Evolutionary conservation across 2,797 vertebrate species (phyloP).

Genomic region (Danio kyathit): DNA sequence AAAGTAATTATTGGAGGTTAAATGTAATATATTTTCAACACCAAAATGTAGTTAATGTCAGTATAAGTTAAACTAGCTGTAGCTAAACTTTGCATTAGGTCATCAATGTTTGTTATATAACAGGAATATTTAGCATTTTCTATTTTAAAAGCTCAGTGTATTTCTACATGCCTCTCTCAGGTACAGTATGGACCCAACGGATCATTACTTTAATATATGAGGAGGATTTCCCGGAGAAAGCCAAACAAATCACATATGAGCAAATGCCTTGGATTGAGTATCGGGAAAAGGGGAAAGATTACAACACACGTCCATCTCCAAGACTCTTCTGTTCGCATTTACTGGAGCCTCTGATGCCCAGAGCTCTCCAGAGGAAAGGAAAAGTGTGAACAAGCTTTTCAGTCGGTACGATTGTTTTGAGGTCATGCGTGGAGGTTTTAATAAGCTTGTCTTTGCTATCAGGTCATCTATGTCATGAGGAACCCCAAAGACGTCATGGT

Average conservation of each 20-base stretch:
- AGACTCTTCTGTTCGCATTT: constrained; percentile 67
- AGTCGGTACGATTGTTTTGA: background rate
- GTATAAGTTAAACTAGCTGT: no score
- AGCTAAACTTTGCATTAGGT: no score
- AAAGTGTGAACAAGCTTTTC: constrained; percentile 44
- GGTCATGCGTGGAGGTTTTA: background rate
- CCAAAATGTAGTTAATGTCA: no score
- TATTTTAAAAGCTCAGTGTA: no score
- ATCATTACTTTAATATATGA: constrained; percentile 63
- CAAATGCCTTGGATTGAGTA: constrained; percentile 67
- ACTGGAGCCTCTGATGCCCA: constrained; percentile 56
- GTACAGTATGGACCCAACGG: constrained; percentile 65
- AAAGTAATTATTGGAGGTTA: no score
- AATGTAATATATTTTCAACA: no score
- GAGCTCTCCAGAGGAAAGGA: constrained; percentile 39
- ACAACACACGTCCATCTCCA: constrained; percentile 53
- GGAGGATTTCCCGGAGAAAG: constrained; percentile 47
- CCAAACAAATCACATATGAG: background rate
- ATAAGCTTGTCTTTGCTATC: background rate
- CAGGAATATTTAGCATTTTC: no score
- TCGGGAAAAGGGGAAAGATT: background rate
- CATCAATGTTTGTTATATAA: no score
- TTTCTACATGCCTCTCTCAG: constrained; percentile 20
- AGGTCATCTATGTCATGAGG: constrained; percentile 68
- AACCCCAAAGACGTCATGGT: constrained; percentile 68